Evolutionary conservation across 2,797 vertebrate genomes (phyloP).

Genomic region (Notolabrus celidotus): DNA sequence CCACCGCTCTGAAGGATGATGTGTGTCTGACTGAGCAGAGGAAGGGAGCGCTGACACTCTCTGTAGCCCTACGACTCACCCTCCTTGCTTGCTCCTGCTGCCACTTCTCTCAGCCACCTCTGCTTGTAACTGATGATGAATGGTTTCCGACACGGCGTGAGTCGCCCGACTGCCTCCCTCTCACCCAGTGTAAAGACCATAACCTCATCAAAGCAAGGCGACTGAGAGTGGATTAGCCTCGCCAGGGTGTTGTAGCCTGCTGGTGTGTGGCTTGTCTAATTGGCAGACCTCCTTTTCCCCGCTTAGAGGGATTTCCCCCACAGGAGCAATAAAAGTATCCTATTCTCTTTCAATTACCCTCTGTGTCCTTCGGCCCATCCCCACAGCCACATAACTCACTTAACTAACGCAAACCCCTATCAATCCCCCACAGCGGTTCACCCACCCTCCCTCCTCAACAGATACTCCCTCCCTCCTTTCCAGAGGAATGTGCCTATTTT

Average conservation of each 20-base stretch:
- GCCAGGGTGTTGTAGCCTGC: constrained; percentile 66
- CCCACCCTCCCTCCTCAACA: constrained; percentile 9
- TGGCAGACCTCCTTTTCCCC: constrained; percentile 69
- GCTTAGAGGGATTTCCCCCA: constrained; percentile 77
- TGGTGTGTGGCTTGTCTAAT: constrained; percentile 76
- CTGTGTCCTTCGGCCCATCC: constrained; percentile 78
- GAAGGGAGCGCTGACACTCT: not conserved
- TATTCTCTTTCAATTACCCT: constrained; percentile 86
- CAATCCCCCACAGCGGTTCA: constrained; percentile 18
- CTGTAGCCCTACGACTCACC: constrained; percentile 21
- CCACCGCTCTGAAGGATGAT: constrained; percentile 29
- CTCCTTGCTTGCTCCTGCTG: constrained; percentile 38
- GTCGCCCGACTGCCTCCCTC: constrained; percentile 48
- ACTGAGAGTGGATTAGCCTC: constrained; percentile 72
- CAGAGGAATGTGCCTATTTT: constrained; percentile 9
- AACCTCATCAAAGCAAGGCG: constrained; percentile 73
- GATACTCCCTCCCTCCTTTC: not conserved
- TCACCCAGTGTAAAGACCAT: constrained; percentile 56
- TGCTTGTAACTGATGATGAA: constrained; percentile 63
- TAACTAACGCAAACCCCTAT: constrained; percentile 69
- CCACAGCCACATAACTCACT: constrained; percentile 82
- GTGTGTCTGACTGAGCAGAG: constrained; percentile 28
- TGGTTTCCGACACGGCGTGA: constrained; percentile 59
- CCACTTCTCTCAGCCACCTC: constrained; percentile 57
- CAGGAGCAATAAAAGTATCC: constrained; percentile 85